phyloP scores from a whole-genome alignment of 2,113 vertebrate genomes.

The Albula glossodonta region DNA sequence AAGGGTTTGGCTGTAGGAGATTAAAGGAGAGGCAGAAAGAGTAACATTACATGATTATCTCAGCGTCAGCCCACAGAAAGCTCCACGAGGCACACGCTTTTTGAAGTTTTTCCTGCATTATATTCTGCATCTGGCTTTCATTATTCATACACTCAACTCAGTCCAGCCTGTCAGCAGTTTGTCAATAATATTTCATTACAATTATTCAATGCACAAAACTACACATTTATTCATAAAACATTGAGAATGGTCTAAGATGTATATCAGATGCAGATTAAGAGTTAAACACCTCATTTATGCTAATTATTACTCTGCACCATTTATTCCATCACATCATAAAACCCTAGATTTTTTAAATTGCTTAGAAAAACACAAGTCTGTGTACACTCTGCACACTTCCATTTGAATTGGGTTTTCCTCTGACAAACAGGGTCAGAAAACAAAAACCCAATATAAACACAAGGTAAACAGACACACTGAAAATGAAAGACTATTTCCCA shows the following conservation, averaged over 20 bases:
- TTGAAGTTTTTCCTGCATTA: neutral
- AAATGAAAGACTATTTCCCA: neutral
- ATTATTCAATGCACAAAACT: neutral
- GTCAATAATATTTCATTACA: neutral
- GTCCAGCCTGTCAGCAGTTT: neutral
- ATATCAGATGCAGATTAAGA: neutral
- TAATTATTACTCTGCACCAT: neutral
- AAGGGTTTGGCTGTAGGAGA: neutral
- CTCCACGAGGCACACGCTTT: slow-evolving; percentile 1
- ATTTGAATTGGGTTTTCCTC: neutral
- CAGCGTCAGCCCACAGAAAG: neutral
- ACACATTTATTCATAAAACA: neutral
- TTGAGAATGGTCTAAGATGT: neutral
- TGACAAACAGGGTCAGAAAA: too few relatives aligned
- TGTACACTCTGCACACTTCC: neutral
- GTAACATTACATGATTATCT: neutral
- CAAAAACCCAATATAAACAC: too few relatives aligned
- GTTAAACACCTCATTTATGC: neutral
- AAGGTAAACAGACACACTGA: neutral
- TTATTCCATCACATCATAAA: neutral
- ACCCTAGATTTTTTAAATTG: neutral
- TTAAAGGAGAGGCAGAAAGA: neutral
- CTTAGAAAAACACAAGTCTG: neutral
- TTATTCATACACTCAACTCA: neutral
- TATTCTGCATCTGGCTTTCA: neutral